Evolutionary conservation across 1,140 invertebrate species (phyloP).

Genomic region (Portunus trituberculatus): DNA sequence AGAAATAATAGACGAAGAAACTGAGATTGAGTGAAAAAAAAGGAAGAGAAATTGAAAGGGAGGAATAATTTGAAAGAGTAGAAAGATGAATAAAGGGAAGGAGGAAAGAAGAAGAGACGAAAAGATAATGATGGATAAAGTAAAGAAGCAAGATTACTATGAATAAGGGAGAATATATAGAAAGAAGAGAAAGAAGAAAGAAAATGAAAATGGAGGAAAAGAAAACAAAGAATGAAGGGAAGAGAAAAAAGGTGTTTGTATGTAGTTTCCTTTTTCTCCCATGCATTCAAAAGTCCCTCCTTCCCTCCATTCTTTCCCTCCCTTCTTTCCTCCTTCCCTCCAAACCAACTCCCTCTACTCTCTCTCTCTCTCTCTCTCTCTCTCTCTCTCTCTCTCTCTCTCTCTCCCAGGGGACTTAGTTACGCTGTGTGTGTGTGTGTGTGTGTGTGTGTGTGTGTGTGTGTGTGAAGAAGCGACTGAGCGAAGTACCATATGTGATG

Average conservation of each 20-base stretch:
- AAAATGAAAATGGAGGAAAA: background rate
- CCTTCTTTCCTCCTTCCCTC: background rate
- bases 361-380: background rate
- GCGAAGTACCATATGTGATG: too few relatives aligned
- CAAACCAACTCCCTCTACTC: background rate
- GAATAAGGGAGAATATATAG: background rate
- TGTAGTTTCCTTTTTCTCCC: background rate
- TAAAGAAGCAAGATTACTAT: background rate
- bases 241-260: background rate
- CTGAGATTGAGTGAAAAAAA: background rate
- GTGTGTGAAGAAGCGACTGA: background rate
- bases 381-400: background rate
- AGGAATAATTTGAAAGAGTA: too few relatives aligned
- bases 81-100: background rate
- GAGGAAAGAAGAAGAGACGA: background rate
- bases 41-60: too few relatives aligned
- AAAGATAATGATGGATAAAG: background rate
- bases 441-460: constrained; percentile 49
- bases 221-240: background rate
- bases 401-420: background rate
- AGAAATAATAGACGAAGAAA: background rate
- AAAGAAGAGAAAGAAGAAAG: background rate
- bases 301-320: background rate
- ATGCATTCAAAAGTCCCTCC: background rate
- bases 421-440: constrained; percentile 46